A percentile compares a stretch with the other conserved stretches of the same genome.
Evolutionary conservation across 1,140 invertebrate species (phyloP).

Genomic region (Hydropsyche tenuis): DNA sequence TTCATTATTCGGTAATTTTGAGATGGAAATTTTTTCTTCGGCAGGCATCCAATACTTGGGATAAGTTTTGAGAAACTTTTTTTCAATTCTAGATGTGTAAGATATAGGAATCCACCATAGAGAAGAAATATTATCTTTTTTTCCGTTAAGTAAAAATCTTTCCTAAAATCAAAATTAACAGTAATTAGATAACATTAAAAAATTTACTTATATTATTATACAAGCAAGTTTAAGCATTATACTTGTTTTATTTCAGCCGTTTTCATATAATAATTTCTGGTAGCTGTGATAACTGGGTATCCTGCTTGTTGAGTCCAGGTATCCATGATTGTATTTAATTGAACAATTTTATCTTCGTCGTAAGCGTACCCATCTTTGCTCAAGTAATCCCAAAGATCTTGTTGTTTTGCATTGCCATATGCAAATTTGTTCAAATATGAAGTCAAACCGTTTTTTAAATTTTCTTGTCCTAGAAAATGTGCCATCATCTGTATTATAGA

Average conservation of each 20-base stretch:
- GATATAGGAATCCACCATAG: constrained; percentile 45
- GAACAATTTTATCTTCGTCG: constrained; percentile 53
- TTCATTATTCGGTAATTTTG: constrained; percentile 43
- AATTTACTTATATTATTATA: not conserved
- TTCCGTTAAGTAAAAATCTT: constrained; percentile 41
- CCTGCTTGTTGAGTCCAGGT: constrained; percentile 77
- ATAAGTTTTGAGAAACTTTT: constrained; percentile 13
- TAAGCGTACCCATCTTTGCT: constrained; percentile 57
- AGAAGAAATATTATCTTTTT: constrained; percentile 52
- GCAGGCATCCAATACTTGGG: constrained; percentile 40
- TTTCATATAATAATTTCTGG: constrained; percentile 53
- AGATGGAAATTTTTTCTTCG: constrained; percentile 16
- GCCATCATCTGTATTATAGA: constrained; percentile 78
- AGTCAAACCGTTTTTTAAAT: constrained; percentile 68
- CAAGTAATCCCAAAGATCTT: constrained; percentile 70
- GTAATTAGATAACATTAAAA: not conserved
- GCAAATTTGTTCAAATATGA: constrained; percentile 61
- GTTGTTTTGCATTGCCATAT: constrained; percentile 66
- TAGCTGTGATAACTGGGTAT: constrained; percentile 73
- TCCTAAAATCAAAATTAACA: constrained; percentile 26
- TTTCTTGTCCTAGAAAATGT: constrained; percentile 68
- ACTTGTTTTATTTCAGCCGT: constrained; percentile 56
- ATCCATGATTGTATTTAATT: constrained; percentile 71
- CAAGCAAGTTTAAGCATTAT: not conserved
- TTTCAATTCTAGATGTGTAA: constrained; percentile 16